Conservation (phyloP, 2,888 invertebrate genomes). For the Empis livida region DNA sequence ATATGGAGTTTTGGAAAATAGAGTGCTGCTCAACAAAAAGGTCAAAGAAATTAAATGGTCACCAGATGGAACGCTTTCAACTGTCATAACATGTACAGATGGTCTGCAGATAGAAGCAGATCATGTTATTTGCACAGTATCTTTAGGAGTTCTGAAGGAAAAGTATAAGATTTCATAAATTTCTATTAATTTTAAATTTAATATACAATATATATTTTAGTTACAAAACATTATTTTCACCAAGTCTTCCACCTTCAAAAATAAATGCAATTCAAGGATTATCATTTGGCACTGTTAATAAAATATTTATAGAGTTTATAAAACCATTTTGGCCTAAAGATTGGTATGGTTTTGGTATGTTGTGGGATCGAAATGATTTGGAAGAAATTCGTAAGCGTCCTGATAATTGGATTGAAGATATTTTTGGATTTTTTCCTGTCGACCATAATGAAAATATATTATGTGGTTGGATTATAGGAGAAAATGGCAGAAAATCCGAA, state of each 20-base stretch:
- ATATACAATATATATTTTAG: background rate
- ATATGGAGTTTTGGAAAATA: slow-evolving; percentile 26
- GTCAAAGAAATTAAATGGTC: slow-evolving; percentile 26
- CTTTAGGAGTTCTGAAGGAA: slow-evolving; percentile 48
- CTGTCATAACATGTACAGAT: slow-evolving; percentile 28
- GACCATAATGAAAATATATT: slow-evolving; percentile 49
- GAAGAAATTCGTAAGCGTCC: slow-evolving; percentile 24
- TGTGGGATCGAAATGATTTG: slow-evolving; percentile 44
- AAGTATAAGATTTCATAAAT: slow-evolving; percentile 17
- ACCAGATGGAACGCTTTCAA: slow-evolving; percentile 20
- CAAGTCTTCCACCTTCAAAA: slow-evolving; percentile 38
- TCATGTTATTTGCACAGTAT: slow-evolving; percentile 46
- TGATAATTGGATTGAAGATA: slow-evolving; percentile 47
- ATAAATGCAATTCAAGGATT: slow-evolving; percentile 40
- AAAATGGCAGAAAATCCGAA: slow-evolving; percentile 49
- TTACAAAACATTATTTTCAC: slow-evolving; percentile 35
- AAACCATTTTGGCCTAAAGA: slow-evolving; percentile 45
- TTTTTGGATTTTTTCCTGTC: slow-evolving; percentile 54
- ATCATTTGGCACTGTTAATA: slow-evolving; percentile 47
- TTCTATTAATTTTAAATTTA: background rate
- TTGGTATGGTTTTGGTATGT: slow-evolving; percentile 40
- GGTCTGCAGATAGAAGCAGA: slow-evolving; percentile 38
- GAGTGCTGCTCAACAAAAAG: slow-evolving; percentile 22
- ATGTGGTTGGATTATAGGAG: slow-evolving; percentile 57
- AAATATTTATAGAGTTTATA: slow-evolving; percentile 48